phyloP scores from a whole-genome alignment of 2,888 invertebrate genomes.

The Xanthorhoe spadicearia region DNA sequence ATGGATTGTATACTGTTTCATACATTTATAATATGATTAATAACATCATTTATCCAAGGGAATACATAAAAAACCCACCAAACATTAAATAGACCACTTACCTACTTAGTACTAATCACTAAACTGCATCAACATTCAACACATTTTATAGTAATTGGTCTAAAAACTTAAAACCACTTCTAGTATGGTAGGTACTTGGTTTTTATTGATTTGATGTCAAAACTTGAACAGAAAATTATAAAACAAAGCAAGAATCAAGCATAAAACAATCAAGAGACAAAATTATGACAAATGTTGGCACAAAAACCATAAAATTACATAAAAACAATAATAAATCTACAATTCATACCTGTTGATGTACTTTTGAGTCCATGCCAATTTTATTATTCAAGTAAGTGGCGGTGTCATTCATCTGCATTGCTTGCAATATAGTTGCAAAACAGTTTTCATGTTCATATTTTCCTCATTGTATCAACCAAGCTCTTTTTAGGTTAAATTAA shows the following conservation, averaged over 20 bases:
- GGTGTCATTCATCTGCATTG: constrained; percentile 34
- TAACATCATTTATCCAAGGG: neutral
- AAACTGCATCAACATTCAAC: neutral
- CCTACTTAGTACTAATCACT: neutral
- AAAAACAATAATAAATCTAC: constrained; percentile 29
- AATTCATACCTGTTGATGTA: constrained; percentile 57
- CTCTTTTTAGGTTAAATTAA: neutral
- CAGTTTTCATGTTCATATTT: constrained; percentile 14
- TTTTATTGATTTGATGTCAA: neutral
- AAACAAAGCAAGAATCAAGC: neutral
- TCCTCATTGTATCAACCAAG: constrained; percentile 10
- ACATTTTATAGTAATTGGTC: neutral
- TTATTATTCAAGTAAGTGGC: constrained; percentile 28
- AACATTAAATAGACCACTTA: neutral
- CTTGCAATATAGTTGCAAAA: constrained; percentile 19
- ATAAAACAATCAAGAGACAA: neutral
- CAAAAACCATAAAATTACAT: constrained; percentile 1
- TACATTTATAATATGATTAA: neutral
- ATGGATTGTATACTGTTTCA: neutral
- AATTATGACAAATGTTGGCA: neutral
- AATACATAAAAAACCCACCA: neutral
- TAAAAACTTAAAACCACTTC: too few species aligned
- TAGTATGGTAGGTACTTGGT: too few species aligned
- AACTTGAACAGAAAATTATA: neutral
- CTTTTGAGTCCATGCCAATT: constrained; percentile 59